phyloP scores from a whole-genome alignment of 1,140 invertebrate species.

The Trigoniulus corallinus region DNA sequence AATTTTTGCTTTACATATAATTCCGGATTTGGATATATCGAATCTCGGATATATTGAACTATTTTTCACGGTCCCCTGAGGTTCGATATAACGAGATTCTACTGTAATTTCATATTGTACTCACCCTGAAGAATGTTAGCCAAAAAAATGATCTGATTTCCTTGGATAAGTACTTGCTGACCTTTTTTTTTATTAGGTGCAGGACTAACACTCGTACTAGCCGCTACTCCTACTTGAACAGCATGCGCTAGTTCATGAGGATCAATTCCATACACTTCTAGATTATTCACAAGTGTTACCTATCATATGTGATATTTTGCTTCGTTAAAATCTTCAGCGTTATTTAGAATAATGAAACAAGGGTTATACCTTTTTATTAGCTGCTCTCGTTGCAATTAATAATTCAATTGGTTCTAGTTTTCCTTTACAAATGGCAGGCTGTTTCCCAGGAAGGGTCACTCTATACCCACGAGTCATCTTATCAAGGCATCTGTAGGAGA shows the following conservation, averaged over 20 bases:
- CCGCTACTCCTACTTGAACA: slow-evolving; percentile 66
- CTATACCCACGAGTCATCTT: slow-evolving; percentile 61
- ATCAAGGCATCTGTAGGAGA: slow-evolving; percentile 35
- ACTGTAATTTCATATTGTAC: no score
- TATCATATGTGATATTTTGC: slow-evolving; percentile 20
- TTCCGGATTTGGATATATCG: no score
- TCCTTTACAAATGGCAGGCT: slow-evolving; percentile 43
- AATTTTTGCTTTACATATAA: no score
- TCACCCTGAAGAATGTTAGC: slow-evolving; percentile 48
- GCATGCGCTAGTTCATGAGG: slow-evolving; percentile 57
- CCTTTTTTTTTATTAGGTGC: slow-evolving; percentile 47
- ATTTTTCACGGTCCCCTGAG: no score
- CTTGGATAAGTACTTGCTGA: slow-evolving; percentile 70
- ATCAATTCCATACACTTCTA: slow-evolving; percentile 68
- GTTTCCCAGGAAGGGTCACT: slow-evolving; percentile 38
- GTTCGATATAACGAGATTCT: no score
- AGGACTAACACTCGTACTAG: slow-evolving; percentile 62
- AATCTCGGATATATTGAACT: no score
- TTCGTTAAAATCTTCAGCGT: neutral
- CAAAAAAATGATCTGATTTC: slow-evolving; percentile 70
- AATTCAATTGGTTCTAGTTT: slow-evolving; percentile 64
- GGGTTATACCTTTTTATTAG: slow-evolving; percentile 79
- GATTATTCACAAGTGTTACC: slow-evolving; percentile 74
- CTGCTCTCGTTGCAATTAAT: slow-evolving; percentile 51
- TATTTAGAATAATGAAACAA: neutral